Conservation (phyloP, 2,888 invertebrate genomes). For the Hydrotaea diabolus region DNA sequence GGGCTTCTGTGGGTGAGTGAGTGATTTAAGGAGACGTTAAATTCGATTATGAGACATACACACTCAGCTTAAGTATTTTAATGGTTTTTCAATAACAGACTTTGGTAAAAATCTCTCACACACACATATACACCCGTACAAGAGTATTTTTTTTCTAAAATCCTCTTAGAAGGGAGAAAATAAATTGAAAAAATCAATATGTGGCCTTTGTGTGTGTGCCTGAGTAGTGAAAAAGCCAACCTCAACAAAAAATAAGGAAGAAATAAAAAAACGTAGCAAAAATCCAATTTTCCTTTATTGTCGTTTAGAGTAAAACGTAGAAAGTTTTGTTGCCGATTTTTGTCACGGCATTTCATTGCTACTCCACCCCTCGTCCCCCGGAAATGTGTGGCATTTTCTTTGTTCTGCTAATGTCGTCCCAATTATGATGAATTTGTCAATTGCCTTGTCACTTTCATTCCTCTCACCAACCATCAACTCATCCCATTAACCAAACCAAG, state of each 20-base stretch:
- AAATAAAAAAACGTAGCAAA: no score
- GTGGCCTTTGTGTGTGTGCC: neutral
- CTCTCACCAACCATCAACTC: neutral
- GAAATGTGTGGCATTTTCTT: neutral
- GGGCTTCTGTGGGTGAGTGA: neutral
- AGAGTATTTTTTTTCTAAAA: neutral
- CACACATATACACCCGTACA: neutral
- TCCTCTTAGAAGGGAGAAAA: slow-evolving; percentile 11
- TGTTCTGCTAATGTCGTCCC: neutral
- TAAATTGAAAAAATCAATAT: slow-evolving; percentile 34
- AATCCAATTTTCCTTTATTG: neutral
- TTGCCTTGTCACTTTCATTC: slow-evolving; percentile 39
- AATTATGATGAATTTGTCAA: slow-evolving; percentile 45
- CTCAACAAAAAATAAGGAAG: no score
- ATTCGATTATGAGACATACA: slow-evolving; percentile 16
- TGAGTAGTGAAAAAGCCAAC: neutral
- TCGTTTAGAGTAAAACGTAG: neutral
- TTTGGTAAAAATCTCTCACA: neutral
- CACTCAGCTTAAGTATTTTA: slow-evolving; percentile 27
- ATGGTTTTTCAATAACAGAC: slow-evolving; percentile 24
- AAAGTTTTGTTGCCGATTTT: neutral
- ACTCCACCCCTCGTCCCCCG: neutral
- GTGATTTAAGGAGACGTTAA: neutral
- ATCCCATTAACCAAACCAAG: no score
- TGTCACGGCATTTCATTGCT: neutral